Base-by-base conservation (phyloP, 2,888 invertebrate genomes). In the Halocaridina rubra region DNA sequence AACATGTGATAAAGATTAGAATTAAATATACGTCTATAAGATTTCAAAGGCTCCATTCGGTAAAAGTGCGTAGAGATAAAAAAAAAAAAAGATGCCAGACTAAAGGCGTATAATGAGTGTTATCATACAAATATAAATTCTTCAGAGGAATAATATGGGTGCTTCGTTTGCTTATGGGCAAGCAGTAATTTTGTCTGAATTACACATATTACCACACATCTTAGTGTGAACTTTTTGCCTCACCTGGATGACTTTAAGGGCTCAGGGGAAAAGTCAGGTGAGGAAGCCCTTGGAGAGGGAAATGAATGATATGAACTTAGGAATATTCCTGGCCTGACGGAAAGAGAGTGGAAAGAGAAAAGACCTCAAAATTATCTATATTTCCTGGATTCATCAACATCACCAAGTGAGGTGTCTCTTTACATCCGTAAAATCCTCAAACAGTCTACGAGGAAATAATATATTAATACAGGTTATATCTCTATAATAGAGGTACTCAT, bases 181-280 rank as follows among this genome's bases (percentile, higher is more conserved):
- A 30, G 16, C 5, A n/a, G 32, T 30, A 13, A 10, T 30, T 24
- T 19, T 19, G 27, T 39, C n/a, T n/a, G 29, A n/a, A 27, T 32
- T 29, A 13, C 30, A 30, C 27, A 19, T 33, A 16, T 67, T n/a
- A n/a, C 19, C 32, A 7, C 22, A 32, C 32, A 53, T 61, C 81
- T 24, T 46, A 74, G 39, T 0, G 5, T 32, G 71, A 71, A 78
- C 71, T 78, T 74, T 61, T 27, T 5, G 33, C 69, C 78, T 82
- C 82, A 82, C 82, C 82, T 82, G 82, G 22, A 27, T 72, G 82
- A 82, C 82, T 78, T 82, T 82, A 78, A 59, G 82, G 82, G 82
- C 82, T 82, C 82, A 82, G 82, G 72, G 82, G 64, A 71, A 82
- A 78, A 82, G 78, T 82, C 82, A 82, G 82, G 82, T 82, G 82